phyloP scores from a whole-genome alignment of 2,888 invertebrate species.

The Copidosoma aretas region DNA sequence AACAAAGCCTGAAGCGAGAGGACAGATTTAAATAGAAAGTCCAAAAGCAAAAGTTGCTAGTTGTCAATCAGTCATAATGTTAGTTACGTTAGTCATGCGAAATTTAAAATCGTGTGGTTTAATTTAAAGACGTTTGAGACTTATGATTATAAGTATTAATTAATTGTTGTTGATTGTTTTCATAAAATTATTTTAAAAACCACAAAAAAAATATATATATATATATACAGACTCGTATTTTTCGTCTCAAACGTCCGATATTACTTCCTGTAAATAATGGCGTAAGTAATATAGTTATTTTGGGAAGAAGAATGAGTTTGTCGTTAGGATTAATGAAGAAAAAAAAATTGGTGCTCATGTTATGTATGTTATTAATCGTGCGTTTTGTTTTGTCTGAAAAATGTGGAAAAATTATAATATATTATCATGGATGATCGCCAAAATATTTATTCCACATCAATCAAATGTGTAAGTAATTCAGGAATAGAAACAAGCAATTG shows the following conservation, averaged over 20 bases:
- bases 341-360: conserved; percentile 41
- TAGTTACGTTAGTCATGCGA: conserved; percentile 21
- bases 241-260: conserved; percentile 29
- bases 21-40: conserved; percentile 20
- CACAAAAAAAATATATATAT: conserved; percentile 7
- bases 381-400: conserved; percentile 17
- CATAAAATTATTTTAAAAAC: conserved; percentile 18
- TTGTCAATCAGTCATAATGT: conserved; percentile 40
- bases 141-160: conserved; percentile 36
- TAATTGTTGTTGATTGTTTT: conserved; percentile 35
- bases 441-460: conserved; percentile 17
- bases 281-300: conserved; percentile 21
- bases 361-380: conserved; percentile 23
- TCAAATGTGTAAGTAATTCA: conserved; percentile 25
- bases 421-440: conserved; percentile 20
- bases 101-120: conserved; percentile 30
- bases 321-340: conserved; percentile 23
- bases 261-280: conserved; percentile 40
- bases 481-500: conserved; percentile 17
- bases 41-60: conserved; percentile 23
- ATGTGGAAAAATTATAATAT: conserved; percentile 16
- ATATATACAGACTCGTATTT: too few relatives aligned
- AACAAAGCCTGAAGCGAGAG: conserved; percentile 27
- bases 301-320: conserved; percentile 31
- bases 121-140: conserved; percentile 24